These are phyloP conservation scores for Tangara arthus DNA, from an alignment of 2,797 vertebrate species.

Conservation along the genomic window DNA sequence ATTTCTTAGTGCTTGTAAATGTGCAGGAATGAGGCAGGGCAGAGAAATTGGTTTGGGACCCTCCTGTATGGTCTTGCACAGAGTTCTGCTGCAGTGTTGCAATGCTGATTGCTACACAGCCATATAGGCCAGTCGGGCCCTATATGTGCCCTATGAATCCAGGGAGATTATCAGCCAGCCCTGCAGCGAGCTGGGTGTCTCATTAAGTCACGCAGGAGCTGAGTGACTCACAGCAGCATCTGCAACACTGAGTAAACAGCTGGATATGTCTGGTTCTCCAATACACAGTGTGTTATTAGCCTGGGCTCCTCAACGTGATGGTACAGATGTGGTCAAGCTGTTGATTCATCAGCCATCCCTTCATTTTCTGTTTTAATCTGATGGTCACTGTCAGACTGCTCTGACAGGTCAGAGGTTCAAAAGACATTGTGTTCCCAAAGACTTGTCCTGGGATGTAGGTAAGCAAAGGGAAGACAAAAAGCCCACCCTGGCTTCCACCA, in stretches of 20 bases:
- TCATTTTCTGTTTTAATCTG: not conserved
- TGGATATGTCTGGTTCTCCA: slow-evolving; percentile 28
- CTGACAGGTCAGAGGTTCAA: slow-evolving; percentile 4
- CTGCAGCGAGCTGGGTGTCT: not conserved
- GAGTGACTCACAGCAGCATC: slow-evolving; percentile 43
- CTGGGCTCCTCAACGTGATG: not conserved
- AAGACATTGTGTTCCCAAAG: not conserved
- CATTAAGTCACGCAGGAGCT: not conserved
- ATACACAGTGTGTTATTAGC: slow-evolving; percentile 7
- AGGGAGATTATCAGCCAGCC: not conserved
- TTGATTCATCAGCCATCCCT: not conserved
- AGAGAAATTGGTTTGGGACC: not conserved
- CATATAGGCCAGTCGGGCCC: not conserved
- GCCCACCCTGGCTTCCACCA: not conserved
- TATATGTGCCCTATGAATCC: not conserved
- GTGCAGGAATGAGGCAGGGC: not conserved
- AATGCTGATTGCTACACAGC: not conserved
- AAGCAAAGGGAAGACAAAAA: not conserved
- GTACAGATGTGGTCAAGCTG: not conserved
- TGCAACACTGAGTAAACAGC: not conserved
- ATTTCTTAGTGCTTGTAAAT: not conserved
- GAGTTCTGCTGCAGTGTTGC: not conserved
- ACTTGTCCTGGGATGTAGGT: not conserved
- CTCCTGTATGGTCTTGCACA: not conserved
- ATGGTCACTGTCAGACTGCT: slow-evolving; percentile 36